A percentile compares a stretch with the other conserved stretches of the same genome.
Conservation (phyloP, 2,113 vertebrate genomes). For the Dipodomys spectabilis region DNA sequence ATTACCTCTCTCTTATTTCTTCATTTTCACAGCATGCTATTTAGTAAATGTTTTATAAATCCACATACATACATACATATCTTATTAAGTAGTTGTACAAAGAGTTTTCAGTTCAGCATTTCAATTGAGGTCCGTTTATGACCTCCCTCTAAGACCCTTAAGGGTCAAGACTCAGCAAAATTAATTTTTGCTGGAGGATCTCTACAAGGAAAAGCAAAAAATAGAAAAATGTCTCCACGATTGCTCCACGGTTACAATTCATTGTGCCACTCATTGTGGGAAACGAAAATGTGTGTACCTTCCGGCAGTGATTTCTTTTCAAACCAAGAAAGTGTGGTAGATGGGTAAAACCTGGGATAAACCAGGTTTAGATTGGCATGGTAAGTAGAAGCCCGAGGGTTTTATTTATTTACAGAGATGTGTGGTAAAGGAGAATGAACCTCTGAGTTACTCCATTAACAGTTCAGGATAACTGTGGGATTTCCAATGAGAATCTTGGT, state of each 20-base stretch:
- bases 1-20: too few species aligned
- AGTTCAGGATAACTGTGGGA: background rate
- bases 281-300: background rate
- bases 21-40: too few species aligned
- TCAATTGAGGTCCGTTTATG: too few species aligned
- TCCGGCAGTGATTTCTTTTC: background rate
- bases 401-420: background rate
- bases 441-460: background rate
- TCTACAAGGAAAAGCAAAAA: background rate
- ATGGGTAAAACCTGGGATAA: background rate
- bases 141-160: too few species aligned
- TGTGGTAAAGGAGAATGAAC: background rate
- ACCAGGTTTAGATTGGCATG: background rate
- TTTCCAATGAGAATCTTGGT: constrained; percentile 34
- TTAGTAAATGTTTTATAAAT: too few species aligned
- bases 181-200: too few species aligned
- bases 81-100: too few species aligned
- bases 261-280: background rate
- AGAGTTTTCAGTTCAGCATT: too few species aligned
- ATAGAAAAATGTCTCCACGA: background rate
- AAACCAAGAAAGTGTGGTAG: background rate
- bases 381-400: background rate
- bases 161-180: too few species aligned
- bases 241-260: background rate
- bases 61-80: too few species aligned